Percentiles rank a stretch among this genome's conserved stretches.
Evolutionary conservation across 1,140 invertebrate species (phyloP).

Genomic region (Bombus terrestris): DNA sequence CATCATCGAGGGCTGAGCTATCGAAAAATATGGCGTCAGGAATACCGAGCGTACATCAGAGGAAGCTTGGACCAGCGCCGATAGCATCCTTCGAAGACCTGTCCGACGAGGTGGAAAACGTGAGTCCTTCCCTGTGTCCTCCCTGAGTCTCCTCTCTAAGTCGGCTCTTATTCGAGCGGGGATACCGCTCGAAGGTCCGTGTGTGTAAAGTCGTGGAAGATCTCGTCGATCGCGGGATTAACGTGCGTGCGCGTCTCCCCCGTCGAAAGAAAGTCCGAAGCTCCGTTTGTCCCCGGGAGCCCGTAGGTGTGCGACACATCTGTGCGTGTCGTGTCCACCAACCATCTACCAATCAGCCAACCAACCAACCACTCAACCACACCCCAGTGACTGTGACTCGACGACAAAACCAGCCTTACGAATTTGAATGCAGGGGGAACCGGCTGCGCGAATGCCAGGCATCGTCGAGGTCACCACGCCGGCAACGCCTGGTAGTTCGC

Average conservation of each 20-base stretch:
- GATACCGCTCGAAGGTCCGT: background rate
- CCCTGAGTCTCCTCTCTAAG: slow-evolving; percentile 50
- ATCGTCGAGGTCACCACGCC: slow-evolving; percentile 86
- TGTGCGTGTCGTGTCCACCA: slow-evolving; percentile 40
- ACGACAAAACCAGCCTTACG: slow-evolving; percentile 68
- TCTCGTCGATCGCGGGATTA: slow-evolving; percentile 35
- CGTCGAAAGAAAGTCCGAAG: slow-evolving; percentile 7
- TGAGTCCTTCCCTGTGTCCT: slow-evolving; percentile 75
- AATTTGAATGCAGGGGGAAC: slow-evolving; percentile 77
- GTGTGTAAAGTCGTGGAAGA: slow-evolving; percentile 37
- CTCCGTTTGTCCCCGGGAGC: slow-evolving; percentile 42
- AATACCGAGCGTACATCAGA: slow-evolving; percentile 83
- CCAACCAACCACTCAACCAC: slow-evolving; percentile 53
- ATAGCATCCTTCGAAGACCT: slow-evolving; percentile 96
- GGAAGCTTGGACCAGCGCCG: slow-evolving; percentile 93
- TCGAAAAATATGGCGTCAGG: slow-evolving; percentile 77
- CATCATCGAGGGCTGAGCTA: slow-evolving; percentile 57
- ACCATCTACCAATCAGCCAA: slow-evolving; percentile 16
- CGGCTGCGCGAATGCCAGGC: slow-evolving; percentile 86
- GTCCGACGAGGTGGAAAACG: slow-evolving; percentile 90
- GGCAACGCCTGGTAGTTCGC: slow-evolving; percentile 79
- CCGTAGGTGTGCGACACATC: slow-evolving; percentile 25
- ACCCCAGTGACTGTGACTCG: slow-evolving; percentile 60
- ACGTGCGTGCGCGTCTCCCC: slow-evolving; percentile 18
- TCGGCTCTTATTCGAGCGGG: slow-evolving; percentile 5